Evolutionary conservation across 2,113 vertebrate genomes (phyloP).

Genomic region (Tetrao urogallus): DNA sequence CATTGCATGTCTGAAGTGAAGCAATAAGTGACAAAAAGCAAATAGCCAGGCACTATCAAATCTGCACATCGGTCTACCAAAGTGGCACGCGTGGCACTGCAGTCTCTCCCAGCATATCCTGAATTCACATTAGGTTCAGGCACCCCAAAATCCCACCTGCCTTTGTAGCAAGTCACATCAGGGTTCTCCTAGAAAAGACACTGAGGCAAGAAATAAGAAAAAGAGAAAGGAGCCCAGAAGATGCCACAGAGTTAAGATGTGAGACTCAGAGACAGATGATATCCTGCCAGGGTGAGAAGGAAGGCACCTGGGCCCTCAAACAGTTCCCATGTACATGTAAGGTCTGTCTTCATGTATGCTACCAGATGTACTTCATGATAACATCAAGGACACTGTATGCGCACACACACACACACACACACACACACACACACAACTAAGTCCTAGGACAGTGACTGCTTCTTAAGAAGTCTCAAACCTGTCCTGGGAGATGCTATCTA

Average conservation of each 20-base stretch:
- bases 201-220: neutral
- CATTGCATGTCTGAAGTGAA: neutral
- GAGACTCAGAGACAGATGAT: neutral
- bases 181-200: neutral
- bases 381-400: neutral
- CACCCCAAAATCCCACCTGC: neutral
- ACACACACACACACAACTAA: too few relatives aligned
- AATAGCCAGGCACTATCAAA: neutral
- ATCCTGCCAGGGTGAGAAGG: neutral
- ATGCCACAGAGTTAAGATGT: too few relatives aligned
- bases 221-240: neutral
- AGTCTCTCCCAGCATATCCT: neutral
- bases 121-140: neutral
- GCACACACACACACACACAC: neutral
- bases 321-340: neutral
- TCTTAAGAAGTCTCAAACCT: too few relatives aligned
- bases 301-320: neutral
- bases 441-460: too few relatives aligned
- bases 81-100: accelerated
- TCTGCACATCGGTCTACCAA: accelerated
- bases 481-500: neutral
- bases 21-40: neutral
- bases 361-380: neutral
- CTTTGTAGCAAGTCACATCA: neutral
- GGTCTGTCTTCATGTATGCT: neutral